Conservation (phyloP, 2,113 vertebrate species). For the Terrapene triunguis region DNA sequence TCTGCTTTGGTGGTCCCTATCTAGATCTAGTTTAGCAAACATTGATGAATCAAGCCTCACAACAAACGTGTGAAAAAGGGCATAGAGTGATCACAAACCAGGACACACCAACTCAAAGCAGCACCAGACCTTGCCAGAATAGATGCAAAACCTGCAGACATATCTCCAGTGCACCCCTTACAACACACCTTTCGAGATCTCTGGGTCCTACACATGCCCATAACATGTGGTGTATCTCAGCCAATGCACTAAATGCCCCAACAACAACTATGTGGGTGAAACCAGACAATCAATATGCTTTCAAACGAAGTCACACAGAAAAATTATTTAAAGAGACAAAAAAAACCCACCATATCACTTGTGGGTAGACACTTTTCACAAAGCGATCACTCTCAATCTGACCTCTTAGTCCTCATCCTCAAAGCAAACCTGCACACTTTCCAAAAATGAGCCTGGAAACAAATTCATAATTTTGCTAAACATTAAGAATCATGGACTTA, state of each 20-base stretch:
- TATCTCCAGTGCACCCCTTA: not conserved
- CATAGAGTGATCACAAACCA: not conserved
- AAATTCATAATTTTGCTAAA: not conserved
- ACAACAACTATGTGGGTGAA: not conserved
- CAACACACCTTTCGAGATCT: not conserved
- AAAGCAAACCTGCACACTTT: not conserved
- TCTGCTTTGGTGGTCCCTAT: not conserved
- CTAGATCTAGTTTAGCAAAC: not conserved
- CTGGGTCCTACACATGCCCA: not conserved
- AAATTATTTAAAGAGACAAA: not conserved
- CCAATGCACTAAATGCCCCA: not conserved
- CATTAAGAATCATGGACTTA: not conserved
- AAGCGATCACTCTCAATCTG: not conserved
- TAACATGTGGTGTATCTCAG: not conserved
- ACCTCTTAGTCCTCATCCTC: not conserved
- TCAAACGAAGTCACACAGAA: not conserved
- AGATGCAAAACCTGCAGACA: not conserved
- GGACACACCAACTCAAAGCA: not conserved
- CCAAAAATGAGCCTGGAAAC: not conserved
- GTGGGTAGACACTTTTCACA: too few relatives aligned
- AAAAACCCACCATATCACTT: not conserved
- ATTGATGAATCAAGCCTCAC: not conserved
- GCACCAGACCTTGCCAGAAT: not conserved
- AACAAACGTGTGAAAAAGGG: rapidly evolving
- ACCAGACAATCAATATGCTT: not conserved